Evolutionary conservation across 2,113 vertebrate genomes (phyloP).

Genomic region (Craseonycteris thonglongyai): DNA sequence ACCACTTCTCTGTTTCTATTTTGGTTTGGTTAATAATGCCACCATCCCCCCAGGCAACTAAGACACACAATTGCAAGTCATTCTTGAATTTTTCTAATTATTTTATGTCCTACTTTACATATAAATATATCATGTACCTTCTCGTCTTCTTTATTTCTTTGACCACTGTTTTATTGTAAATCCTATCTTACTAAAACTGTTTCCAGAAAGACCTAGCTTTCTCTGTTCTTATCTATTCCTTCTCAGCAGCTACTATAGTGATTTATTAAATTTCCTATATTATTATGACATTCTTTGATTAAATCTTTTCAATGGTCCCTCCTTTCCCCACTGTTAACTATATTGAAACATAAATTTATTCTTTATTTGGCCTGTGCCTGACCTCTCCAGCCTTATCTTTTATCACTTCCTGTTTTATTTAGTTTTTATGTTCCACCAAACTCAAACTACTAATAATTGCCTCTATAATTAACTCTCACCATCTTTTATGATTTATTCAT

Average conservation of each 20-base stretch:
- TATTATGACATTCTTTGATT: background rate
- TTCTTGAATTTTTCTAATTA: background rate
- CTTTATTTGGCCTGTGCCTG: background rate
- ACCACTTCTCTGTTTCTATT: background rate
- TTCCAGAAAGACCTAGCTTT: background rate
- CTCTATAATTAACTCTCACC: background rate
- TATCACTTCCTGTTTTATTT: background rate
- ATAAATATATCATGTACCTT: background rate
- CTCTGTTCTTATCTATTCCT: background rate
- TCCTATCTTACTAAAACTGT: background rate
- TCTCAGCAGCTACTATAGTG: background rate
- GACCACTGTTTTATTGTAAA: background rate
- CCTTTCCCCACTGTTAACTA: background rate
- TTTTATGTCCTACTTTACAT: background rate
- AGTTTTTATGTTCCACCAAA: background rate
- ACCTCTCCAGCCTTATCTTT: background rate
- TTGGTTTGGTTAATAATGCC: background rate
- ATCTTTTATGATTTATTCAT: background rate
- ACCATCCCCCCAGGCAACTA: background rate
- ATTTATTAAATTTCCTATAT: background rate
- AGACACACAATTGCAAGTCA: background rate
- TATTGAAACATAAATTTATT: background rate
- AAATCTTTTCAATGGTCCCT: background rate
- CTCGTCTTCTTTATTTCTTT: background rate
- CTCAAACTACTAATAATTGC: background rate